A percentile compares a stretch with the other conserved stretches of the same genome.
phyloP scores from a whole-genome alignment of 2,888 invertebrate genomes.

The Polyommatus icarus region DNA sequence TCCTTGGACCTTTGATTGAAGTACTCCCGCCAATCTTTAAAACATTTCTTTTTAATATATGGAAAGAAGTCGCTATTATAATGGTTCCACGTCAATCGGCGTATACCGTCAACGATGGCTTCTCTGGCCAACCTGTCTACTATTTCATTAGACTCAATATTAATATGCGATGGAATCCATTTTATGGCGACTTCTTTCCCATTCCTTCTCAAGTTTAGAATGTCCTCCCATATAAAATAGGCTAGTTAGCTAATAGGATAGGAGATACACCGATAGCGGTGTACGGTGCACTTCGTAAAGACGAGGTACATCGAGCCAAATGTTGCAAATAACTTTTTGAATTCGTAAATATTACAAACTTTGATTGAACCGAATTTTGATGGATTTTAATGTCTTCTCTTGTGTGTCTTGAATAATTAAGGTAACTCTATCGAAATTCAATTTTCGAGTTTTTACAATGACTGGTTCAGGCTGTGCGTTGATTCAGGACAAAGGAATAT shows the following conservation, averaged over 20 bases:
- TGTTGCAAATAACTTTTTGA: neutral
- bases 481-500: too few species aligned
- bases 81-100: neutral
- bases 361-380: neutral
- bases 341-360: constrained; percentile 8
- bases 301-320: constrained; percentile 28
- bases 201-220: constrained; percentile 11
- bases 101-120: constrained; percentile 23
- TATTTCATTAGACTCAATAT: neutral
- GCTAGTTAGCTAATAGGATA: too few species aligned
- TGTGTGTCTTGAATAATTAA: too few species aligned
- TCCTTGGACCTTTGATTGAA: constrained; percentile 12
- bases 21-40: constrained; percentile 8
- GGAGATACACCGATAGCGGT: too few species aligned
- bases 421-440: too few species aligned
- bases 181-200: constrained; percentile 5
- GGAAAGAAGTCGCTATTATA: neutral
- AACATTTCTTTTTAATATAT: constrained; percentile 18
- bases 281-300: constrained; percentile 22
- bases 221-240: constrained; percentile 20
- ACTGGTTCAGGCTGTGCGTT: too few species aligned
- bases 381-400: too few species aligned
- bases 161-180: constrained; percentile 26
- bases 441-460: too few species aligned
- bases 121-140: constrained; percentile 22